Percentiles rank a stretch among this genome's conserved stretches.
phyloP scores from a whole-genome alignment of 2,888 invertebrate species.

The Lasius fuliginosus region DNA sequence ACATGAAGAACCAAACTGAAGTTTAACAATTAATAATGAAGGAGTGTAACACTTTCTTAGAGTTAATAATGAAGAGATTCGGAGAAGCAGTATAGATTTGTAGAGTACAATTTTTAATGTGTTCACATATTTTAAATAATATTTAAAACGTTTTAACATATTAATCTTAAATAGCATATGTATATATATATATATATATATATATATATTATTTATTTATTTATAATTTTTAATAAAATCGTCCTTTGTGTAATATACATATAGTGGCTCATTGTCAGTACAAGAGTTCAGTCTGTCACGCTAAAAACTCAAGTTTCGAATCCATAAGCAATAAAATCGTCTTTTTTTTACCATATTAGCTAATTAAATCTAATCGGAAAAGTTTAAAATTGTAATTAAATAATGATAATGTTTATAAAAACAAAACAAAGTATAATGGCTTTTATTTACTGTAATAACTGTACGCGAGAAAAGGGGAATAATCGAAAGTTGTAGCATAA shows the following conservation, averaged over 20 bases:
- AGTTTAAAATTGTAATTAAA: not conserved
- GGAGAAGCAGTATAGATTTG: not conserved
- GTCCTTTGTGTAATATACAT: not conserved
- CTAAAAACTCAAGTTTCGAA: too few species aligned
- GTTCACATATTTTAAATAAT: not conserved
- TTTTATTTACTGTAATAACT: not conserved
- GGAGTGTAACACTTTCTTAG: not conserved
- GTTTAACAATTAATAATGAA: not conserved
- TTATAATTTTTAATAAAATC: not conserved
- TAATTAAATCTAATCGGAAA: not conserved
- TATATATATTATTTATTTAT: not conserved
- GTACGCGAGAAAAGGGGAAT: not conserved
- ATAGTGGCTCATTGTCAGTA: too few species aligned
- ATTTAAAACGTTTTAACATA: not conserved
- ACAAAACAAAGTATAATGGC: not conserved
- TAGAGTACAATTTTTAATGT: not conserved
- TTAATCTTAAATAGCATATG: not conserved
- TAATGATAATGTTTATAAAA: not conserved
- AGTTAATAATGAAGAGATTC: not conserved
- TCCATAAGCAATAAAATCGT: not conserved
- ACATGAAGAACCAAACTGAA: not conserved
- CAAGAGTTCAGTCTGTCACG: too few species aligned
- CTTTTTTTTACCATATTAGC: not conserved
- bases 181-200: not conserved
- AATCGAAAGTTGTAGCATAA: slow-evolving; percentile 24